These are phyloP conservation scores for Drosophila sturtevanti DNA, from an alignment of 1,140 invertebrate genomes.

Conservation along the genomic window DNA sequence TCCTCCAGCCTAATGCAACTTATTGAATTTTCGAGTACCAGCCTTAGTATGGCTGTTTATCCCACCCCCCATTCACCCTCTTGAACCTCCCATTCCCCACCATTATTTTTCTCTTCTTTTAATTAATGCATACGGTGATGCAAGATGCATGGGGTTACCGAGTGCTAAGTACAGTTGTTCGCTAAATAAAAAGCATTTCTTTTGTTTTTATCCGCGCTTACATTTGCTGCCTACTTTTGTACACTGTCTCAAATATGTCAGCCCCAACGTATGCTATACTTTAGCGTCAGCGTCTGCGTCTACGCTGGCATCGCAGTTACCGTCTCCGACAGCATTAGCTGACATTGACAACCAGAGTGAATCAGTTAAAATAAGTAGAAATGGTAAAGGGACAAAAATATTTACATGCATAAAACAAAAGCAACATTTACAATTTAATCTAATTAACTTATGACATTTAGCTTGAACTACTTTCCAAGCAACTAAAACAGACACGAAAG, in stretches of 20 bases:
- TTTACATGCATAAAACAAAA: neutral
- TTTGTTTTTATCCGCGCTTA: slow-evolving; percentile 33
- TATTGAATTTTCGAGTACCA: slow-evolving; percentile 69
- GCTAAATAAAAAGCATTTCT: slow-evolving; percentile 25
- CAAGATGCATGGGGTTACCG: neutral
- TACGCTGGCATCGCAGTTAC: slow-evolving; percentile 11
- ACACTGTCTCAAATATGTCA: slow-evolving; percentile 12
- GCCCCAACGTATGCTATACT: slow-evolving; percentile 61
- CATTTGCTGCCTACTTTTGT: slow-evolving; percentile 60
- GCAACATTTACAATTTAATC: slow-evolving; percentile 61
- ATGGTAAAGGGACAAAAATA: neutral
- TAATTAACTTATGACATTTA: slow-evolving; percentile 78
- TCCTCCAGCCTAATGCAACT: slow-evolving; percentile 58
- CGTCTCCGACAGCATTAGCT: slow-evolving; percentile 10
- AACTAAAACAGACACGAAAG: slow-evolving; percentile 39
- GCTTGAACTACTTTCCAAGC: slow-evolving; percentile 78
- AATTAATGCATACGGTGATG: slow-evolving; percentile 58
- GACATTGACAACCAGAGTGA: slow-evolving; percentile 62
- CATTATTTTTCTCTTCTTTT: slow-evolving; percentile 51
- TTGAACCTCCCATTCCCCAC: neutral
- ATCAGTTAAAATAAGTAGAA: slow-evolving; percentile 14
- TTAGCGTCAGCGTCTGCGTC: slow-evolving; percentile 25
- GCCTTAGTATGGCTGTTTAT: slow-evolving; percentile 15
- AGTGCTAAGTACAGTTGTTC: neutral
- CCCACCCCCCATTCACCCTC: too few relatives aligned